phyloP scores from a whole-genome alignment of 2,888 invertebrate species.

The Drosophila leonis region DNA sequence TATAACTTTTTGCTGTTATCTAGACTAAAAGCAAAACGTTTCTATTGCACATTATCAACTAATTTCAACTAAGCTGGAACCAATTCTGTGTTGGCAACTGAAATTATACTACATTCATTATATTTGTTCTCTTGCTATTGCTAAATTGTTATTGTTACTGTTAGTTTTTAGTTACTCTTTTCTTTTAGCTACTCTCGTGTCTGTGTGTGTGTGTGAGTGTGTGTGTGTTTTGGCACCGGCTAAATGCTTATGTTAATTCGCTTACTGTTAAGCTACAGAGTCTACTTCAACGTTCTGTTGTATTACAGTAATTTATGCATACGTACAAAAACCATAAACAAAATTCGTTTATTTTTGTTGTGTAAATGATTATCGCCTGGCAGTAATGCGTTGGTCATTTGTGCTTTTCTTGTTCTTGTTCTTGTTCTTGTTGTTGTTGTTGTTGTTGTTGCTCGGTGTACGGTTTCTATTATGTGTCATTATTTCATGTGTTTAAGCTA shows the following conservation, averaged over 20 bases:
- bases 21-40: conserved; percentile 66
- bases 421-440: conserved; percentile 8
- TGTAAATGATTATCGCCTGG: conserved; percentile 75
- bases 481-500: conserved; percentile 8
- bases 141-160: conserved; percentile 43
- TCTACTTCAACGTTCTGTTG: conserved; percentile 20
- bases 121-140: conserved; percentile 31
- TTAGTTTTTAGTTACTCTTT: conserved; percentile 41
- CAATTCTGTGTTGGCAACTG: conserved; percentile 51
- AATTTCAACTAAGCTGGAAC: conserved; percentile 55
- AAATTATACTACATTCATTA: conserved; percentile 44
- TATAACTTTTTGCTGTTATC: conserved; percentile 28
- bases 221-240: conserved; percentile 63
- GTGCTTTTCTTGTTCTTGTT: conserved; percentile 41
- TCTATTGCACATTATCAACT: conserved; percentile 64
- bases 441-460: conserved; percentile 42
- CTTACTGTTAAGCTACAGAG: conserved; percentile 25
- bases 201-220: conserved; percentile 10
- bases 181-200: conserved; percentile 9
- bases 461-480: conserved; percentile 22
- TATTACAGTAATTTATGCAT: conserved; percentile 24
- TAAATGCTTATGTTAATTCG: conserved; percentile 38
- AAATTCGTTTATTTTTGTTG: conserved; percentile 24
- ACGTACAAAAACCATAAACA: conserved; percentile 19
- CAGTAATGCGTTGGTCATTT: conserved; percentile 73